Conservation (phyloP, 2,888 invertebrate species). For the Electrophaes corylata region DNA sequence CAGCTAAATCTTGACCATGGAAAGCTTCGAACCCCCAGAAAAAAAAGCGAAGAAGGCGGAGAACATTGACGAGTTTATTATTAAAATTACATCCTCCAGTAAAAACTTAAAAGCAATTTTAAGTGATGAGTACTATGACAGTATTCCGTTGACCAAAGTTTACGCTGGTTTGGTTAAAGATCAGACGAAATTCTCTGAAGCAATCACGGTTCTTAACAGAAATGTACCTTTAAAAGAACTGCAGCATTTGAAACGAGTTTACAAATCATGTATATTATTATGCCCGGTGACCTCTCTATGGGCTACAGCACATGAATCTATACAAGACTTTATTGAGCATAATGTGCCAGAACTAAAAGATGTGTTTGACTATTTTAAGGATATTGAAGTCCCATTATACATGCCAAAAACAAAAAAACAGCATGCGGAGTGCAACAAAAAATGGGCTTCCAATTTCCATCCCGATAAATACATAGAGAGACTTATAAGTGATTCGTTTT, state of each 20-base stretch:
- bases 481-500: constrained; percentile 85
- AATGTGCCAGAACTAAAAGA: constrained; percentile 77
- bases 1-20: constrained; percentile 49
- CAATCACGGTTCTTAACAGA: constrained; percentile 84
- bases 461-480: constrained; percentile 90
- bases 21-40: constrained; percentile 51
- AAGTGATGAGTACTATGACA: constrained; percentile 76
- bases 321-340: constrained; percentile 68
- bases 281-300: constrained; percentile 68
- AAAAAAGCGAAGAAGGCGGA: constrained; percentile 55
- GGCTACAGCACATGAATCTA: constrained; percentile 55
- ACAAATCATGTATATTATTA: constrained; percentile 83
- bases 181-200: constrained; percentile 85
- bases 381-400: constrained; percentile 83
- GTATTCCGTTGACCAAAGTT: constrained; percentile 80
- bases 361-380: constrained; percentile 78
- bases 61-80: constrained; percentile 51
- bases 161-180: constrained; percentile 86
- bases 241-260: constrained; percentile 90
- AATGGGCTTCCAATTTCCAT: constrained; percentile 95
- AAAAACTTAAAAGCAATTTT: constrained; percentile 80
- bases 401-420: constrained; percentile 88
- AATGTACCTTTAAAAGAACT: constrained; percentile 85
- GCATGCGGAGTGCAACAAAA: constrained; percentile 81
- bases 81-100: constrained; percentile 48